phyloP scores from a whole-genome alignment of 2,797 vertebrate genomes.

The Enteromius trimaculatus region DNA sequence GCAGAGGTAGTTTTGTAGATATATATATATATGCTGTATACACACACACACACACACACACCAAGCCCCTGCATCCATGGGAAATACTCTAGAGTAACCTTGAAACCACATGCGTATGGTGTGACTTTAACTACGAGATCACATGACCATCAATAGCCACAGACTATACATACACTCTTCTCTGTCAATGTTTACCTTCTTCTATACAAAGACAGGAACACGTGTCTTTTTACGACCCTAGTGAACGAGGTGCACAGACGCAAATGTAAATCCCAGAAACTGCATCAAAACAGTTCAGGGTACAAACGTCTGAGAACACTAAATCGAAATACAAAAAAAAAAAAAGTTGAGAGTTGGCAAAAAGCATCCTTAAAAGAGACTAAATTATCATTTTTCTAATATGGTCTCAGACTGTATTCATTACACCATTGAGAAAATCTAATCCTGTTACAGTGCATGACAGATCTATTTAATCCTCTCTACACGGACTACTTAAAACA shows the following conservation, averaged over 20 bases:
- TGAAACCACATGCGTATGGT: slow-evolving; percentile 43
- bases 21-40: too few relatives aligned
- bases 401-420: background rate
- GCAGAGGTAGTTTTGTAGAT: too few relatives aligned
- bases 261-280: background rate
- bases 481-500: slow-evolving; percentile 17
- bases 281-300: background rate
- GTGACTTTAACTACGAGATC: slow-evolving; percentile 52
- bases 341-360: background rate
- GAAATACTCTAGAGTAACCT: slow-evolving; percentile 56
- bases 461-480: background rate
- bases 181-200: slow-evolving; percentile 51
- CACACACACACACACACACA: background rate
- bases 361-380: background rate
- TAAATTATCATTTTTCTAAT: background rate
- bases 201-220: slow-evolving; percentile 32
- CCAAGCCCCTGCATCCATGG: slow-evolving; percentile 22
- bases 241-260: background rate
- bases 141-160: slow-evolving; percentile 49
- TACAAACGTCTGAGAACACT: background rate
- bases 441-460: background rate
- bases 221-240: slow-evolving; percentile 12
- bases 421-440: background rate
- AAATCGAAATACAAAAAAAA: background rate
- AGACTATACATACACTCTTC: slow-evolving; percentile 42